These are phyloP conservation scores for Gnathonemus longibarbis DNA, from an alignment of 2,113 vertebrate genomes.

Conservation along the genomic window DNA sequence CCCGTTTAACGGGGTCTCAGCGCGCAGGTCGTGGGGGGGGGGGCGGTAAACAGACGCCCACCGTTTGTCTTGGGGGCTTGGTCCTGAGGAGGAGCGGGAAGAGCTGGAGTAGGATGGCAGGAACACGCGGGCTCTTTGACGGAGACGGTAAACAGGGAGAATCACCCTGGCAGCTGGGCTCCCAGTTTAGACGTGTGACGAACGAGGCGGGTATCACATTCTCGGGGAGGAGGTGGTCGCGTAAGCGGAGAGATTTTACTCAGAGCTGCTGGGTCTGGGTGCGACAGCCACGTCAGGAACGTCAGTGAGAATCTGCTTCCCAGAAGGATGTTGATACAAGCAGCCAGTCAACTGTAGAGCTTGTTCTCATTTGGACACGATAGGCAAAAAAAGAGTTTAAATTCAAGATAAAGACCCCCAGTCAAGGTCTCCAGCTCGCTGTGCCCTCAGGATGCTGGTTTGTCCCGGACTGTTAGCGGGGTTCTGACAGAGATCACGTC, in stretches of 20 bases:
- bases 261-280: background rate
- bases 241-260: background rate
- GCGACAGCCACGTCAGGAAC: background rate
- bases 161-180: background rate
- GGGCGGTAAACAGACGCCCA: background rate
- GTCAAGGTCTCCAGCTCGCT: background rate
- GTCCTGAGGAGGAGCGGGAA: too few relatives aligned
- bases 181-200: background rate
- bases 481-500: background rate
- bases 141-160: background rate
- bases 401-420: background rate
- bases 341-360: background rate
- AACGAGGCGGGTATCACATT: too few relatives aligned
- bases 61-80: background rate
- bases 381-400: background rate
- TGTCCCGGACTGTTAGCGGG: background rate
- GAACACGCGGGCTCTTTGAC: background rate
- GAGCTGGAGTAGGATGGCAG: background rate
- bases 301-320: background rate
- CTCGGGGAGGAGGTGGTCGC: background rate
- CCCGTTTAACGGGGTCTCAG: background rate
- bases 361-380: background rate
- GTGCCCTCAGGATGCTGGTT: background rate
- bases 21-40: background rate
- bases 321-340: background rate